These are phyloP conservation scores for Buathra laborator DNA, from an alignment of 2,888 invertebrate genomes.

Conservation along the genomic window DNA sequence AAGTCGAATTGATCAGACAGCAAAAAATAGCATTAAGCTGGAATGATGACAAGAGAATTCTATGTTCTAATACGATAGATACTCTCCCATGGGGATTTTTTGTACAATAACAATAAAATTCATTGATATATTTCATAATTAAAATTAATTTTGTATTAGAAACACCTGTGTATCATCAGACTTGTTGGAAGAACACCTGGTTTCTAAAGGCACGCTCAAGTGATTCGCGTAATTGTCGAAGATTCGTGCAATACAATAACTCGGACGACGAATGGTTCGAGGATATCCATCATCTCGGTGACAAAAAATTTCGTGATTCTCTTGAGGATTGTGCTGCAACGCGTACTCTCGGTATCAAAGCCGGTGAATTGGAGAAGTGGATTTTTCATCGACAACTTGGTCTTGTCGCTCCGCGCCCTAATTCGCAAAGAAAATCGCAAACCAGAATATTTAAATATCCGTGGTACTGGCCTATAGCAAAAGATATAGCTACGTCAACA, in stretches of 20 bases:
- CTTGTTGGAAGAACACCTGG: not conserved
- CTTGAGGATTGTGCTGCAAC: not conserved
- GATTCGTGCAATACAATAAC: not conserved
- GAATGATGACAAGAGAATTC: slow-evolving; percentile 50
- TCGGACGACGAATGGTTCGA: not conserved
- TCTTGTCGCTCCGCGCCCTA: not conserved
- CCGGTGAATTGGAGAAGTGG: slow-evolving; percentile 9
- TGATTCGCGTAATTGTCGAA: not conserved
- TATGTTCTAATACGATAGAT: slow-evolving; percentile 13
- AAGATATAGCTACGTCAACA: not conserved
- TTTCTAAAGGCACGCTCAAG: not conserved
- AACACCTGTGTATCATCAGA: not conserved
- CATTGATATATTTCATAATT: too few species aligned
- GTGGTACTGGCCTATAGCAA: not conserved
- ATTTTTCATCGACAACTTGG: not conserved
- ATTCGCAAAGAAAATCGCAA: not conserved
- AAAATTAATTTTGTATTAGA: not conserved
- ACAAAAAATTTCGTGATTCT: not conserved
- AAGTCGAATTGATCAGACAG: slow-evolving; percentile 44
- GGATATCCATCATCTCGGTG: not conserved
- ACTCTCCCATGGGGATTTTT: slow-evolving; percentile 40
- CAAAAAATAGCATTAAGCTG: slow-evolving; percentile 56
- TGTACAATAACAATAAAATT: not conserved
- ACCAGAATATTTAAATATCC: slow-evolving; percentile 1
- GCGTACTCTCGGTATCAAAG: slow-evolving; percentile 2